phyloP scores from a whole-genome alignment of 2,113 vertebrate species.

The Phalacrocorax brasilianus region DNA sequence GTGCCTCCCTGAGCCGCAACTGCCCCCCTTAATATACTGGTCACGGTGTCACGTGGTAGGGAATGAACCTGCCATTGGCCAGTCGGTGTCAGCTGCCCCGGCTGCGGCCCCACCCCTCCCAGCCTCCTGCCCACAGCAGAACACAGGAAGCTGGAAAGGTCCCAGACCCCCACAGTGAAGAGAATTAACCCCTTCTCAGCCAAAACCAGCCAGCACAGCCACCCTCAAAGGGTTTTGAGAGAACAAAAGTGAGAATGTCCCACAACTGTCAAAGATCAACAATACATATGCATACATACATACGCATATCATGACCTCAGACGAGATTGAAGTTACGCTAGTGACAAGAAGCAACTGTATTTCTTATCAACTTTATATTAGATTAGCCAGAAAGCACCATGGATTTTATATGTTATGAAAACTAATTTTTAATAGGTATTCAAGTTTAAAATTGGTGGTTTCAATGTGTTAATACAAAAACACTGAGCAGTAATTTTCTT shows the following conservation, averaged over 20 bases:
- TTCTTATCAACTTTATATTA: not conserved
- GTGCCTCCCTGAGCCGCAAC: too few relatives aligned
- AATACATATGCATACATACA: not conserved
- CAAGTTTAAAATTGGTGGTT: not conserved
- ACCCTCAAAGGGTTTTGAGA: not conserved
- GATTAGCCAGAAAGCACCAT: not conserved
- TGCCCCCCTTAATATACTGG: too few relatives aligned
- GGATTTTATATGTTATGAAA: not conserved
- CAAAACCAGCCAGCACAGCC: too few relatives aligned
- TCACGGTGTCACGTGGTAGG: too few relatives aligned
- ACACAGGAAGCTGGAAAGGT: too few relatives aligned
- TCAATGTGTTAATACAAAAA: not conserved
- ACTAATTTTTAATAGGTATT: too few relatives aligned
- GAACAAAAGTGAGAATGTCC: not conserved
- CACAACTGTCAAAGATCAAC: not conserved
- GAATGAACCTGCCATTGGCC: too few relatives aligned
- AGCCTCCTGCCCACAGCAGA: too few relatives aligned
- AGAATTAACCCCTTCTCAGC: too few relatives aligned
- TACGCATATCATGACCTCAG: not conserved
- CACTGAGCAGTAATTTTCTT: not conserved
- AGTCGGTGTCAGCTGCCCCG: too few relatives aligned
- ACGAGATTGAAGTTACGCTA: not conserved
- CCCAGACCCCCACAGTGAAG: too few relatives aligned
- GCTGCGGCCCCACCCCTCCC: too few relatives aligned
- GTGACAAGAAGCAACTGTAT: not conserved